phyloP scores from a whole-genome alignment of 2,113 vertebrate genomes.

The Myrmophylax atrothorax region DNA sequence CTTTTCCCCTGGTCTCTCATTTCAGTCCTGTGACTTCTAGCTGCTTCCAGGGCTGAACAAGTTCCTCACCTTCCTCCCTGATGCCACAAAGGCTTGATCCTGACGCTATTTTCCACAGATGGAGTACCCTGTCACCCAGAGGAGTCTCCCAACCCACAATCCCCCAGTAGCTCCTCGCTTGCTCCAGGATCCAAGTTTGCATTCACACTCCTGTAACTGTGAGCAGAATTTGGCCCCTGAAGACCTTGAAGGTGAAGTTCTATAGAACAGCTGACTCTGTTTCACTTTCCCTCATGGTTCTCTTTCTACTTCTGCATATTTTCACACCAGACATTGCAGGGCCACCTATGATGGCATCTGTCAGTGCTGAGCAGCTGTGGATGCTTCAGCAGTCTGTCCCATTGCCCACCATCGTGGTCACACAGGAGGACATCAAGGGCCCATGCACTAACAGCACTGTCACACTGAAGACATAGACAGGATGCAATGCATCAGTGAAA shows the following conservation, averaged over 20 bases:
- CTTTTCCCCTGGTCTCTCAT: background rate
- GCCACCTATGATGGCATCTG: background rate
- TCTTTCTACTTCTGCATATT: background rate
- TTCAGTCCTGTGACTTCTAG: background rate
- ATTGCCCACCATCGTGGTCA: background rate
- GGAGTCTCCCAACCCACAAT: background rate
- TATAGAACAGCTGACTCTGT: background rate
- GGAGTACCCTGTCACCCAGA: background rate
- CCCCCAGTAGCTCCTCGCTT: background rate
- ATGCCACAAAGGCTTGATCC: fast-evolving
- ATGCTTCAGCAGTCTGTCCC: background rate
- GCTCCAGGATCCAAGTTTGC: background rate
- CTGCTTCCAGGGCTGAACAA: background rate
- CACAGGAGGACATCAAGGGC: background rate
- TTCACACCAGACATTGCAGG: background rate
- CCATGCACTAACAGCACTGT: background rate
- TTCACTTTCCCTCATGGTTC: background rate
- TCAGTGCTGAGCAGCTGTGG: background rate
- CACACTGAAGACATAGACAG: background rate
- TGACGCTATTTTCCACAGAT: background rate
- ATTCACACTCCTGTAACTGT: background rate
- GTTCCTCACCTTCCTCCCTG: background rate
- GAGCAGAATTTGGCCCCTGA: background rate
- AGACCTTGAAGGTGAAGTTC: background rate
- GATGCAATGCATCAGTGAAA: fast-evolving